Conservation (phyloP, 2,113 vertebrate genomes). For the Lutjanus erythropterus region DNA sequence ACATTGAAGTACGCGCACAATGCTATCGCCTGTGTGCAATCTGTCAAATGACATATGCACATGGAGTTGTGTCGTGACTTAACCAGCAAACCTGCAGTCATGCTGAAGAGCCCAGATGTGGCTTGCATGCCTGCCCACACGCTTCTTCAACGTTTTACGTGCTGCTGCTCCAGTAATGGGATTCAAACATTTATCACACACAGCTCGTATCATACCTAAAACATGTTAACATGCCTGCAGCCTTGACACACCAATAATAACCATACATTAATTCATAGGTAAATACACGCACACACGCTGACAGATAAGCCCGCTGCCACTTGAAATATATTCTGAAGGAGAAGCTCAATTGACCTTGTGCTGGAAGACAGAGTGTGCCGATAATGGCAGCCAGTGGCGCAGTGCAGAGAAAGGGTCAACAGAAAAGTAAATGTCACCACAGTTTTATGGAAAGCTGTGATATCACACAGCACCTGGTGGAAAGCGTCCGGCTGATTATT, state of each 20-base stretch:
- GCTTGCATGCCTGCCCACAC: conserved; percentile 41
- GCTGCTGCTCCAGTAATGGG: conserved; percentile 51
- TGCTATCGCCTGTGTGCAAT: conserved; percentile 39
- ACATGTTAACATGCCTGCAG: conserved; percentile 43
- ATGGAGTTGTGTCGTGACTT: conserved; percentile 40
- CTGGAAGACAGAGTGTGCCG: conserved; percentile 30
- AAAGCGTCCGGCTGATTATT: conserved; percentile 56
- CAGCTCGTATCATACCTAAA: conserved; percentile 41
- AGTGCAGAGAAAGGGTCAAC: conserved; percentile 35
- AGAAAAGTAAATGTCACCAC: conserved; percentile 61
- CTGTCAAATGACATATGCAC: conserved; percentile 39
- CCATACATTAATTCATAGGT: conserved; percentile 46
- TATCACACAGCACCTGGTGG: conserved; percentile 26
- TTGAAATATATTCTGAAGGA: conserved; percentile 54
- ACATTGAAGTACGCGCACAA: conserved; percentile 38
- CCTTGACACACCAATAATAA: conserved; percentile 61
- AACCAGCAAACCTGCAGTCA: conserved; percentile 53
- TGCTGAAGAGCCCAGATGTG: conserved; percentile 53
- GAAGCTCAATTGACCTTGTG: conserved; percentile 59
- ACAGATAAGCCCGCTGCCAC: conserved; percentile 45
- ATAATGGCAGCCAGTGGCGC: conserved; percentile 45
- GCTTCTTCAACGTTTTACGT: conserved; percentile 44
- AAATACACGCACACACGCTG: conserved; percentile 29
- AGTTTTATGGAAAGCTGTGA: conserved; percentile 45
- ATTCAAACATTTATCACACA: conserved; percentile 62